These are phyloP conservation scores for Drosophila kuntzei DNA, from an alignment of 2,888 invertebrate genomes.

Conservation along the genomic window DNA sequence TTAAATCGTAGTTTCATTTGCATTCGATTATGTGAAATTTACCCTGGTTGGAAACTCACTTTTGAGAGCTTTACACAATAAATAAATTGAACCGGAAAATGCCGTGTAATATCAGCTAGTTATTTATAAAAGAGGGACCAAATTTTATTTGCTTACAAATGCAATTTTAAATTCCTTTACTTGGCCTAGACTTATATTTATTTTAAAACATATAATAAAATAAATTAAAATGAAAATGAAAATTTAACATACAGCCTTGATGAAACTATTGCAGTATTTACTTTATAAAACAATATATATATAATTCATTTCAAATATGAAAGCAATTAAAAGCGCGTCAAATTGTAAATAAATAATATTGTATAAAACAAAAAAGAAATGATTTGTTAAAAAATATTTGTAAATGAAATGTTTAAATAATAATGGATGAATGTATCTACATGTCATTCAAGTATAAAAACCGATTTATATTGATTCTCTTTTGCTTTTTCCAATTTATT, in stretches of 20 bases:
- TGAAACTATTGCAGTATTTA: slow-evolving; percentile 47
- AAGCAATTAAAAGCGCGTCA: slow-evolving; percentile 25
- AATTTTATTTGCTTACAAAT: slow-evolving; percentile 59
- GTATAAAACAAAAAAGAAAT: slow-evolving; percentile 14
- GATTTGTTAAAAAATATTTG: slow-evolving; percentile 31
- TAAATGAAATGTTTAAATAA: slow-evolving; percentile 24
- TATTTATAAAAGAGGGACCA: slow-evolving; percentile 65
- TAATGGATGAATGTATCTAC: slow-evolving; percentile 42
- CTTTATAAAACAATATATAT: slow-evolving; percentile 40
- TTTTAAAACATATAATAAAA: neutral
- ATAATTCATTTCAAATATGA: slow-evolving; percentile 6
- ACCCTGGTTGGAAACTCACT: slow-evolving; percentile 4
- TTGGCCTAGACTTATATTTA: slow-evolving; percentile 15
- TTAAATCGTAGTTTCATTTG: slow-evolving; percentile 2
- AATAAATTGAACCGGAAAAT: slow-evolving; percentile 3
- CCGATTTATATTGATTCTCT: slow-evolving; percentile 33
- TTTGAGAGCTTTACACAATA: slow-evolving; percentile 6
- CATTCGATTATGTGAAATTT: neutral
- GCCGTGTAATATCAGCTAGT: slow-evolving; percentile 1
- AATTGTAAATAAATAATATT: slow-evolving; percentile 59
- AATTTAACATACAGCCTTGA: slow-evolving; percentile 76
- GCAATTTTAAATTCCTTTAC: neutral
- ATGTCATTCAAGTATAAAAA: slow-evolving; percentile 20
- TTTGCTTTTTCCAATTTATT: slow-evolving; percentile 62
- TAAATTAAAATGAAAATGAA: slow-evolving; percentile 1